Conservation (phyloP, 1,140 invertebrate species). For the Habropoda laboriosa region DNA sequence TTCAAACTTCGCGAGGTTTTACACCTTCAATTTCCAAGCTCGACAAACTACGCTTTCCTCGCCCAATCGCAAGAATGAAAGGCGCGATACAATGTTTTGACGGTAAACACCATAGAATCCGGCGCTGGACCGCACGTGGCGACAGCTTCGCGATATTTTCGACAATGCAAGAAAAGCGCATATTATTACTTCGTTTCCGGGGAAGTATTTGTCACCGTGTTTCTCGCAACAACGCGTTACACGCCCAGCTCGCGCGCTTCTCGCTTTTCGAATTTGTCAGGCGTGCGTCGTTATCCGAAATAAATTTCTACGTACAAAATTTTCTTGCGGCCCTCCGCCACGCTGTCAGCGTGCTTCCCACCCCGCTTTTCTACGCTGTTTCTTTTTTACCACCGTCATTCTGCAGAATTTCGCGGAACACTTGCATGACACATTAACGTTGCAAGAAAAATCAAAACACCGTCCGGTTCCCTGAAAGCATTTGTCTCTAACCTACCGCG, state of each 20-base stretch:
- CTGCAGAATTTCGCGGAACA: constrained; percentile 25
- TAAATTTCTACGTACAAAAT: constrained; percentile 37
- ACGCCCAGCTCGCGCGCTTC: background rate
- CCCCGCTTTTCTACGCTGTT: background rate
- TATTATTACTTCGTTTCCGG: constrained; percentile 8
- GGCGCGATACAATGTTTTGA: too few species aligned
- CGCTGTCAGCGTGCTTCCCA: background rate
- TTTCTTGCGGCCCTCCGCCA: constrained; percentile 7
- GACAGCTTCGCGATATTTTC: background rate
- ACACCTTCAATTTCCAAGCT: too few species aligned
- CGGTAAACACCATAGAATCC: too few species aligned
- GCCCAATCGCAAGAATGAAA: too few species aligned
- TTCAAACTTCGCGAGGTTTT: too few species aligned
- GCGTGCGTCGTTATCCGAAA: constrained; percentile 10
- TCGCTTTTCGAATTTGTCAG: constrained; percentile 35
- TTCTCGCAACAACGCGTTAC: background rate
- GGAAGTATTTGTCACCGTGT: constrained; percentile 10
- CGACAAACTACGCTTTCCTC: too few species aligned
- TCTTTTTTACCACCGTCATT: constrained; percentile 16
- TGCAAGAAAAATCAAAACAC: constrained; percentile 46
- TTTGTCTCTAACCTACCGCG: constrained; percentile 19
- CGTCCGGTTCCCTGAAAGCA: constrained; percentile 29
- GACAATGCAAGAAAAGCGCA: background rate
- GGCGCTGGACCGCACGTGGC: too few species aligned
- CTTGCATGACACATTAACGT: constrained; percentile 18